A percentile compares a stretch with the other conserved stretches of the same genome.
Conservation (phyloP, 1,140 invertebrate species). For the Galleria mellonella region DNA sequence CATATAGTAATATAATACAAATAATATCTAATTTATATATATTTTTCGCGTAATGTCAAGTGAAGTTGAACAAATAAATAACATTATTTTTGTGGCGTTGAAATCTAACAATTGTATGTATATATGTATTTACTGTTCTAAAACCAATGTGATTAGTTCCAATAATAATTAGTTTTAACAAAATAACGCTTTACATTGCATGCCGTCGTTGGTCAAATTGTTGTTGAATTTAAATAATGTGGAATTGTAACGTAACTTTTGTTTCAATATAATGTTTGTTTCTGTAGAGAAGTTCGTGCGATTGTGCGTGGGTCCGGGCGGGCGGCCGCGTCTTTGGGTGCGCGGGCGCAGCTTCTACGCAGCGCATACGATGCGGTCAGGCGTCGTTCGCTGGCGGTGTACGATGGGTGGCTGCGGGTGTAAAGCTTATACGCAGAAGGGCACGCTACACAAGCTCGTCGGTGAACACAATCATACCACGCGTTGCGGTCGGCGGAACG, state of each 20-base stretch:
- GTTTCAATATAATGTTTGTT: slow-evolving; percentile 13
- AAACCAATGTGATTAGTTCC: no score
- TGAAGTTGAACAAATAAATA: no score
- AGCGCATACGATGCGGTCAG: slow-evolving; percentile 63
- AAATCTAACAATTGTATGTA: no score
- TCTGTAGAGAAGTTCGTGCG: slow-evolving; percentile 48
- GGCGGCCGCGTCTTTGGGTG: slow-evolving; percentile 59
- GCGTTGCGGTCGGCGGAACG: slow-evolving; percentile 29
- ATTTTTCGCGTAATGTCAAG: no score
- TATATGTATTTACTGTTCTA: no score
- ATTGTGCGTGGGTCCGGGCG: slow-evolving; percentile 58
- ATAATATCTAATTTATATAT: no score
- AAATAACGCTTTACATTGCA: no score
- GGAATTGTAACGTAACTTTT: not conserved
- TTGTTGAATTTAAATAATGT: not conserved
- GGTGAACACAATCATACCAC: slow-evolving; percentile 58
- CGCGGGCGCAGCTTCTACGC: slow-evolving; percentile 63
- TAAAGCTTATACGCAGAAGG: slow-evolving; percentile 64
- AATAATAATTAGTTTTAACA: no score
- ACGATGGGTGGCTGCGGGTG: slow-evolving; percentile 66
- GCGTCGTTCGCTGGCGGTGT: slow-evolving; percentile 62
- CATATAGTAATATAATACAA: not conserved
- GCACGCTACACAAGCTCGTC: slow-evolving; percentile 54
- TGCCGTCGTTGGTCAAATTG: no score
- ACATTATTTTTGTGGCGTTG: no score